Conservation (phyloP, 1,140 invertebrate species). For the Hycleus cichorii region DNA sequence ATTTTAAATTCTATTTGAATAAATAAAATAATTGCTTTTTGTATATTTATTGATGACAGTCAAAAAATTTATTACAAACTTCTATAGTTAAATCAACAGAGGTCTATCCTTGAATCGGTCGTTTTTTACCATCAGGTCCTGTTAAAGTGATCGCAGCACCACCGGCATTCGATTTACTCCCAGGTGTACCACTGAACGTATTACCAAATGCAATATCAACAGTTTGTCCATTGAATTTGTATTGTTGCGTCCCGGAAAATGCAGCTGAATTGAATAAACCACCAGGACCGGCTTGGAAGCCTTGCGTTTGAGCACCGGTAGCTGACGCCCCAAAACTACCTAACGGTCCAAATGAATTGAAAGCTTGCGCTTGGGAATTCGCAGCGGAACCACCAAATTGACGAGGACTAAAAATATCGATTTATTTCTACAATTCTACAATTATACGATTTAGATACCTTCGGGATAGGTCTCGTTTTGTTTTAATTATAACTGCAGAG, state of each 20-base stretch:
- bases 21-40: no score
- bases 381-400: slow-evolving; percentile 5
- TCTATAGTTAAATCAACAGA: no score
- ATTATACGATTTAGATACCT: no score
- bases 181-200: not conserved
- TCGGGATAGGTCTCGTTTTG: not conserved
- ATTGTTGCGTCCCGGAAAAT: slow-evolving; percentile 9
- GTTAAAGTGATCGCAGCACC: slow-evolving; percentile 2
- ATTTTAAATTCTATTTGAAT: no score
- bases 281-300: not conserved
- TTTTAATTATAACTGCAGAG: not conserved
- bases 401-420: no score
- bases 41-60: no score
- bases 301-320: not conserved
- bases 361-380: slow-evolving; percentile 3
- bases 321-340: slow-evolving; percentile 7
- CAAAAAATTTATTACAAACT: no score
- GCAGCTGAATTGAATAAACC: not conserved
- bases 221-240: slow-evolving; percentile 6
- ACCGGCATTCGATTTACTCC: not conserved
- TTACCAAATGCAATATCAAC: slow-evolving; percentile 6
- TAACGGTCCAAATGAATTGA: slow-evolving; percentile 6
- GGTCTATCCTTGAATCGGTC: not conserved
- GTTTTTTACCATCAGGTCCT: slow-evolving; percentile 4
- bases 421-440: no score